Conservation (phyloP, 2,797 vertebrate genomes). For the Coregonus suidteri region DNA sequence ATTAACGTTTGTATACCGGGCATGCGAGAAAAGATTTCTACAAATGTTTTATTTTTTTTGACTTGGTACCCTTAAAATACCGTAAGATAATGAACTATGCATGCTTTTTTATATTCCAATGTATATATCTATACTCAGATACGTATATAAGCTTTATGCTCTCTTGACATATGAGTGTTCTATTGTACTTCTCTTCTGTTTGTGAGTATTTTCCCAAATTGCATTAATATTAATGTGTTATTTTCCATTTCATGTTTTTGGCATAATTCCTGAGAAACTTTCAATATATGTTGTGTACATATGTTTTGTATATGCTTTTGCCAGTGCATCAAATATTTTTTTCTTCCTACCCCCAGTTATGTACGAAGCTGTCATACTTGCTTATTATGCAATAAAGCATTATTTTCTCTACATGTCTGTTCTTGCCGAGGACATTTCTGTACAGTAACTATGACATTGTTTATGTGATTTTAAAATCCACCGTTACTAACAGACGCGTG, state of each 20-base stretch:
- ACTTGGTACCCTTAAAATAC: slow-evolving; percentile 78
- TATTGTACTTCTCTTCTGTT: slow-evolving; percentile 79
- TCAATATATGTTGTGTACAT: slow-evolving; percentile 79
- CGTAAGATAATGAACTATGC: slow-evolving; percentile 83
- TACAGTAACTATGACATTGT: neutral
- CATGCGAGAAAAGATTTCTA: slow-evolving; percentile 57
- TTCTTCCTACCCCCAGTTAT: slow-evolving; percentile 51
- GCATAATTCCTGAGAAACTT: slow-evolving; percentile 69
- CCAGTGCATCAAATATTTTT: slow-evolving; percentile 69
- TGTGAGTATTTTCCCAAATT: slow-evolving; percentile 87
- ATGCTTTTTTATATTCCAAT: slow-evolving; percentile 84
- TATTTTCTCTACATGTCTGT: slow-evolving; percentile 75
- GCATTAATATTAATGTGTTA: slow-evolving; percentile 76
- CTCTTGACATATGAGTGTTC: slow-evolving; percentile 77
- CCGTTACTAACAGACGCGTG: neutral
- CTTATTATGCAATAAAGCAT: slow-evolving; percentile 89
- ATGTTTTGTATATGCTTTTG: slow-evolving; percentile 82
- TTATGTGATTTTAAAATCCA: neutral
- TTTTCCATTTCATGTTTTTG: slow-evolving; percentile 70
- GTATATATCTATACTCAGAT: slow-evolving; percentile 78
- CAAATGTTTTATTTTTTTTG: slow-evolving; percentile 60
- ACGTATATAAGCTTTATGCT: slow-evolving; percentile 85
- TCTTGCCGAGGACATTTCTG: neutral
- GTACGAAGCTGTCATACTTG: slow-evolving; percentile 79
- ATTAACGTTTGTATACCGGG: slow-evolving; percentile 63